Base-by-base conservation (phyloP, 2,113 vertebrate species). In the Todiramphus chloris region DNA sequence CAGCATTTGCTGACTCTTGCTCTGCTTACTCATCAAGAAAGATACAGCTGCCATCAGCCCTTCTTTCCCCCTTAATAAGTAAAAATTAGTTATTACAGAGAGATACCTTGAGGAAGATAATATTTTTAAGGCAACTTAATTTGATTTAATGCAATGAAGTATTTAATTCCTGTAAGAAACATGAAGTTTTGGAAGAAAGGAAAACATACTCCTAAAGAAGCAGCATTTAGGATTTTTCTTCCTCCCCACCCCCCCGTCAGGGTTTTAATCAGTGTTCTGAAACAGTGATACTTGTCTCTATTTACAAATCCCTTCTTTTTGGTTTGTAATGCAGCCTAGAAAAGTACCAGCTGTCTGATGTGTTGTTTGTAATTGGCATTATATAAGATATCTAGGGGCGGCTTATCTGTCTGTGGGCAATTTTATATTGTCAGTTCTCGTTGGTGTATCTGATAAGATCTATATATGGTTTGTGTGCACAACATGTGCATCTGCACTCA, bases 401-500 rank as follows among this genome's bases (percentile, higher is more conserved):
- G 15, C 19, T 73, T 83, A 21, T 48, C n/a, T 56, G 11, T 39
- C 67, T 31, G 17, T 56, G 19, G 27, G 44, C 30, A 41, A 23
- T 6, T 48, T 35, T 62, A 17, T 41, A 21, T 16, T 51, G 39
- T 39, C 4, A 2, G 7, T 53, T 74, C 67, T 73, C 1, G 0
- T 18, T 44, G 55, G 27, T 53, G 24, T 44, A 6, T 28, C 48
- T 63, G 4, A 5, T 19, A 20, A 76, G 39, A 64, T 33, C 18
- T 62, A 30, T 25, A n/a, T 24, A 2, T 74, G 66, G 11, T 69
- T 83, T 74, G 8, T 50, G 16, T 44, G 59, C 37, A 30, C n/a
- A 31, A 13, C 3, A 0, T 14, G 33, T 21, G 9, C 0, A 0
- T 78, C 37, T 43, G 74, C 43, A 15, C 15, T 77, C 1, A 0